Evolutionary conservation across 2,888 invertebrate species (phyloP), one percentile per base, ranked within the genome.

Genomic region (Melolontha melolontha): DNA sequence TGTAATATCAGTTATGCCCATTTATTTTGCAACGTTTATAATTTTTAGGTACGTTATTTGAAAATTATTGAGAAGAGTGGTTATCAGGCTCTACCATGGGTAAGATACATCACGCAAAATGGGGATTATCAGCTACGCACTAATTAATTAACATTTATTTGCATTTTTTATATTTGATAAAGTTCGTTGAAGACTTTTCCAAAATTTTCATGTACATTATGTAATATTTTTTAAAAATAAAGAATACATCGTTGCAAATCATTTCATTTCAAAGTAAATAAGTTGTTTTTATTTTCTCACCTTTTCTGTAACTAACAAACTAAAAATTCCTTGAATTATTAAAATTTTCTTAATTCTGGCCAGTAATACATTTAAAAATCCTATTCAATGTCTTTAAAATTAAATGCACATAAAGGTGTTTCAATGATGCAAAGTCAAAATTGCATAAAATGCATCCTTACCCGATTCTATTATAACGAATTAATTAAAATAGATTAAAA

Each of bases 51-150:
- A 5, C 89, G 97, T 65, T 97, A 98, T 81, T 85, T 98, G 80
- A 98, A 98, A 85, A 98, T 98, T 77, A 98, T 99, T 78, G 98
- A 98, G 81, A 98, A 99, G 85, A 97, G 97, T 83, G 98, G 98
- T 0, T 98, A 98, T 83, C 98, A 98, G 84, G 98, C 98, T 0
- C 82, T 99, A 71, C 98, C 98, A 0, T 98, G 98, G 98, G 98
- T 98, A 5, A 87, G 98, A n/a, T 99, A 98, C 82, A 98, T 99
- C 73, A 99, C 98, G 44, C 98, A 98, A 82, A 98, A 98, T 82
- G 98, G 98, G 62, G 98, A 99, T 83, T 98, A 99, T 82, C 98
- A 98, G 81, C 86, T 98, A 73, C 89, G 98, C 84, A 98, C 96
- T 74, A 95, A 95, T 85, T 96, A 86, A 86, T 12, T 22, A n/a